Evolutionary conservation across 1,140 invertebrate species (phyloP), one percentile per base, ranked within the genome.

Genomic region (Polypedilum pembai): DNA sequence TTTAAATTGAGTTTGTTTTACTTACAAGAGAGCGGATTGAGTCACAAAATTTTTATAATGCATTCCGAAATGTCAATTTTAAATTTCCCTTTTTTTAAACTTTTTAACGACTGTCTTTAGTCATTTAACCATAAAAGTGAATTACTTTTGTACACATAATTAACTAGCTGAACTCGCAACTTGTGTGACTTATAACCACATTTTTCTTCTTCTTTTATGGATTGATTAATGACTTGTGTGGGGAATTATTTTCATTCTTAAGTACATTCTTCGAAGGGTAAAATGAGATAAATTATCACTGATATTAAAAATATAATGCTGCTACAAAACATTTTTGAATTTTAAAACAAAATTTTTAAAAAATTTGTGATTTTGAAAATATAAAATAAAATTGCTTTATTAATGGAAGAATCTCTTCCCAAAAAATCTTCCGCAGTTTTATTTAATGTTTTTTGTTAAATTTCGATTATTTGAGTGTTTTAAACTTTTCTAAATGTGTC

Each of bases 201-300:
- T 69, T 69, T 69, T 15, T 56, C 45, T 56, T 56, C 45, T 17
- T 56, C n/a, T 18, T 69, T 69, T 69, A 56, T 56, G n/a, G 65
- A 69, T 69, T 69, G 65, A 69, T 69, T 69, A 69, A 69, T 21
- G 45, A 56, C 45, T 56, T 56, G 3, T 56, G 45, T 12, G 45
- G 12, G n/a, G 45, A n/a, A 15, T 33, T 33, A 33, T 33, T 33
- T 33, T 33, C 24, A 33, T 33, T 33, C 24, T 33, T 33, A 33
- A 33, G 24, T 33, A 5, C 24, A 33, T 33, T 33, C 24, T 33
- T 1, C 5, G 24, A 33, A 33, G 24, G 24, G 5, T 33, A 33
- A 33, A 33, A 33, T 3, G 24, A 33, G 5, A 33, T 3, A 33
- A n/a, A n/a, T n/a, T n/a, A n/a, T n/a, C n/a, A n/a, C n/a, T n/a